These are phyloP conservation scores for Trissoscelio sp. DNA, from an alignment of 2,888 invertebrate species.

Conservation along the genomic window DNA sequence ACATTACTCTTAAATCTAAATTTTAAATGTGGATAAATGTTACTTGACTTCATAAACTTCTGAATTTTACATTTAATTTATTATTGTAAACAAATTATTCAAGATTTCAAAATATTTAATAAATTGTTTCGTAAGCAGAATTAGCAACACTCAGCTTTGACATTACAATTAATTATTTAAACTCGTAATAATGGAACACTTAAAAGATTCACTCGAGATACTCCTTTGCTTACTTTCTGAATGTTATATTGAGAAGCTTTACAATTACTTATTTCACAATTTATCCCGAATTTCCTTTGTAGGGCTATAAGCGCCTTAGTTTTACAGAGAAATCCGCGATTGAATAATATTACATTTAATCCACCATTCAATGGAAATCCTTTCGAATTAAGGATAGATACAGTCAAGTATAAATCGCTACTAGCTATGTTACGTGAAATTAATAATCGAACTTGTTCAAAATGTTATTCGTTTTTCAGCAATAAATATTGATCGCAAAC, in stretches of 20 bases:
- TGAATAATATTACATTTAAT: conserved; percentile 12
- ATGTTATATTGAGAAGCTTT: conserved; percentile 10
- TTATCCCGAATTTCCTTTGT: conserved; percentile 15
- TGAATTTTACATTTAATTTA: too few species aligned
- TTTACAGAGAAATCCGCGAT: conserved; percentile 17
- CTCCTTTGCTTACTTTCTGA: background rate
- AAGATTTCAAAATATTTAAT: too few species aligned
- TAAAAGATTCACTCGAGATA: too few species aligned
- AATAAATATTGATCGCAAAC: conserved; percentile 7
- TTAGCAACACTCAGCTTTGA: too few species aligned
- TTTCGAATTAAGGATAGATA: background rate
- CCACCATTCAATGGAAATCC: background rate
- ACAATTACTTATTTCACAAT: conserved; percentile 41
- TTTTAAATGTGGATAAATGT: too few species aligned
- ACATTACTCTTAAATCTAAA: background rate
- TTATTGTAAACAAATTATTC: too few species aligned
- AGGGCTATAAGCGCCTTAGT: conserved; percentile 31
- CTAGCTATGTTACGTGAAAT: background rate
- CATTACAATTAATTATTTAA: too few species aligned
- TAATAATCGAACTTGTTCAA: background rate
- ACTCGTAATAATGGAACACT: too few species aligned
- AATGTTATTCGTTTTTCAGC: background rate
- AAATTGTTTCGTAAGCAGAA: too few species aligned
- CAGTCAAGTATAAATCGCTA: background rate
- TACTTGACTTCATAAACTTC: too few species aligned